A percentile compares a stretch with the other conserved stretches of the same genome.
These are phyloP conservation scores for Sturmia bella DNA, from an alignment of 2,888 invertebrate genomes.

Conservation along the genomic window DNA sequence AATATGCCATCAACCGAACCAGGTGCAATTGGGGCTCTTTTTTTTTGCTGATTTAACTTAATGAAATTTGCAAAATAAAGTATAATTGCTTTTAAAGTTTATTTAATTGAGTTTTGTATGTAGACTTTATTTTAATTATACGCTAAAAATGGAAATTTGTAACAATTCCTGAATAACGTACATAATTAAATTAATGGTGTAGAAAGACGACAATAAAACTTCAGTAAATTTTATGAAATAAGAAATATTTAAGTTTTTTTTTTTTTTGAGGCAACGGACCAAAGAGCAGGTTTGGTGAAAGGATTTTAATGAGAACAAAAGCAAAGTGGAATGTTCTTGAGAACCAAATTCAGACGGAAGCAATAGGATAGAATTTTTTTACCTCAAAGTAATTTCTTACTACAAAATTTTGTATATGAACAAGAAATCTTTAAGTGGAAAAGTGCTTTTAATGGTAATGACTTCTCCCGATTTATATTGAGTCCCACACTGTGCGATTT, in stretches of 20 bases:
- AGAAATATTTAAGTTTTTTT: not conserved
- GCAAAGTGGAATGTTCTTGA: too few relatives aligned
- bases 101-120: constrained; percentile 27
- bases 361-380: too few relatives aligned
- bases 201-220: not conserved
- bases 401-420: too few relatives aligned
- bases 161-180: constrained; percentile 19
- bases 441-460: too few relatives aligned
- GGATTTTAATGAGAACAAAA: too few relatives aligned
- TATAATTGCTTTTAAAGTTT: constrained; percentile 33
- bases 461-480: too few relatives aligned
- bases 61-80: constrained; percentile 36
- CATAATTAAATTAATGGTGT: constrained; percentile 6
- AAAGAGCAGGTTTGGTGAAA: too few relatives aligned
- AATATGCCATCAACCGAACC: constrained; percentile 35
- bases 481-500: too few relatives aligned
- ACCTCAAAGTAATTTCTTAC: too few relatives aligned
- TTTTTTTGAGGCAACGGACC: too few relatives aligned
- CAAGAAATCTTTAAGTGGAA: too few relatives aligned
- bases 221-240: not conserved
- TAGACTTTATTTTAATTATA: constrained; percentile 29
- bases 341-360: too few relatives aligned
- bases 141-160: constrained; percentile 30
- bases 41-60: constrained; percentile 45
- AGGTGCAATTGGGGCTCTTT: constrained; percentile 47